Base-by-base conservation (phyloP, 2,113 vertebrate genomes). In the Chionomys nivalis region DNA sequence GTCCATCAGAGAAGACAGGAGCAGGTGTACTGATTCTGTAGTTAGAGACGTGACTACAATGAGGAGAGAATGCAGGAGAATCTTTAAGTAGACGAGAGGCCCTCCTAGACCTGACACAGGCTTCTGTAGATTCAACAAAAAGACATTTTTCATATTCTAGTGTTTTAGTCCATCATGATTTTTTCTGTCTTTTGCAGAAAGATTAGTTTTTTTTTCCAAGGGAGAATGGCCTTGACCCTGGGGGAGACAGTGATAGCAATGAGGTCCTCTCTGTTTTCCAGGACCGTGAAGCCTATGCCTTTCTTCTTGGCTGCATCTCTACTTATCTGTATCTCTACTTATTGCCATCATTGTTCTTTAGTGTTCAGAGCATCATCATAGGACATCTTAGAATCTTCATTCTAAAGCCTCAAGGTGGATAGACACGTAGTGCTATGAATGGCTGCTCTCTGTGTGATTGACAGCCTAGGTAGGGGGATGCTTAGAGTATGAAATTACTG, bases 61-160 rank as follows among this genome's bases (percentile, higher is more conserved):
- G 72, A 98, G 99, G 98, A 99, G 98, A 19, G 76, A 98, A 98
- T 98, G 33, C 47, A 16, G 99, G 99, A 65, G 99, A 99, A 55
- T 99, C 98, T 61, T 99, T 99, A 98, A 99, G 0, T 99, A 99
- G 65, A 99, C 98, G 70, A 99, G 98, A 28, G 99, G 98, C 58
- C 99, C 98, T 98, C 99, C 99, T 0, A 99, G 99, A 97, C 99
- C 99, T 96, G 99, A 99, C 98, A 99, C 83, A 1, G 99, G 3
- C 99, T 95, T 99, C 99, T 89, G 99, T 99, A 31, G 99, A 99
- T 97, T 99, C 99, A 36, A 98, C 98, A 98, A 99, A 99, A 78
- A 98, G 98, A 93, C 99, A 36, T 36, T 12, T 81, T 81, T 65
- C 98, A 97, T 98, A 98, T 91, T 98, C 98, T 87, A 98, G 92